A percentile compares a stretch with the other conserved stretches of the same genome.
Conservation (phyloP, 1,140 invertebrate genomes). For the Micrasema longulum region DNA sequence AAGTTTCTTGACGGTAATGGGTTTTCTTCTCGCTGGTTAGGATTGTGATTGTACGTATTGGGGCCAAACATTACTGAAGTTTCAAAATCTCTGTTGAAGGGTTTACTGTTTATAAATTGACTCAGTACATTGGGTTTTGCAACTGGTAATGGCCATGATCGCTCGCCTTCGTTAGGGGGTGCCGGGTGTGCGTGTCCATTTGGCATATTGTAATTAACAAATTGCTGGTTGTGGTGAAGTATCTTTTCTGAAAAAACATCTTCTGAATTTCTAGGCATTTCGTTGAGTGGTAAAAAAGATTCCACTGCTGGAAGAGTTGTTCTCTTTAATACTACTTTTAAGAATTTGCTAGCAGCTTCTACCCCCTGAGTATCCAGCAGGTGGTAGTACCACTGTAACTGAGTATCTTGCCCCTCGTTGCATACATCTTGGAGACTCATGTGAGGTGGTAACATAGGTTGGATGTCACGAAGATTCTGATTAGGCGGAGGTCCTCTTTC, state of each 20-base stretch:
- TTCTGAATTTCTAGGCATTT: conserved; percentile 43
- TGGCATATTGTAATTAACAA: conserved; percentile 47
- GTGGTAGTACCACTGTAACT: conserved; percentile 62
- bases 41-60: conserved; percentile 45
- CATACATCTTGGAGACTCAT: conserved; percentile 54
- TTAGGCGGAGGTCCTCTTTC: conserved; percentile 59
- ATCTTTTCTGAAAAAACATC: conserved; percentile 48
- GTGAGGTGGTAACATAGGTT: conserved; percentile 55
- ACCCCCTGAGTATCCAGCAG: conserved; percentile 60
- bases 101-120: conserved; percentile 50
- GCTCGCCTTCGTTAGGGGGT: conserved; percentile 38
- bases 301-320: conserved; percentile 33
- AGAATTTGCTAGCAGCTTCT: conserved; percentile 60
- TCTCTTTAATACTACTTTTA: conserved; percentile 49
- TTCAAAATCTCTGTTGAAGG: conserved; percentile 46
- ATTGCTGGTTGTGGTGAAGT: conserved; percentile 43
- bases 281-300: conserved; percentile 38
- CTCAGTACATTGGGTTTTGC: conserved; percentile 37
- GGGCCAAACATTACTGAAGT: conserved; percentile 45
- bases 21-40: conserved; percentile 46
- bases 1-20: conserved; percentile 46
- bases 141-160: conserved; percentile 43
- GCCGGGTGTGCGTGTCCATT: conserved; percentile 43
- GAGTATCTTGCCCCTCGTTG: conserved; percentile 54
- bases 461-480: conserved; percentile 60